Conservation (phyloP, 2,888 invertebrate species). For the Caenorhabditis drosophilae region DNA sequence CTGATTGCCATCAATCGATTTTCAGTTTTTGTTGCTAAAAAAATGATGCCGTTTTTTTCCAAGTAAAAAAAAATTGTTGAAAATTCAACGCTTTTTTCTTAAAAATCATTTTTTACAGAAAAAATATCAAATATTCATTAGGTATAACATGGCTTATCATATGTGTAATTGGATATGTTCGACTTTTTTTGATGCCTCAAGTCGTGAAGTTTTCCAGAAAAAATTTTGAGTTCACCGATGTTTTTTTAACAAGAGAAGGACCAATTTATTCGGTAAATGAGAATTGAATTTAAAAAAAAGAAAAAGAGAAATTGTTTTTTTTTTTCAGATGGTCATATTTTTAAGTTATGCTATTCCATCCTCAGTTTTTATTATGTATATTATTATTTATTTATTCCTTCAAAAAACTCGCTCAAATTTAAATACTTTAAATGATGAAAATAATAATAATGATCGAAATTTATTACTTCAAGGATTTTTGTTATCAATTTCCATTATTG, state of each 20-base stretch:
- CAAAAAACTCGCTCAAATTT: not conserved
- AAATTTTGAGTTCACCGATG: constrained; percentile 2
- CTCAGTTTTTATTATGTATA: not conserved
- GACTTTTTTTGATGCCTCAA: not conserved
- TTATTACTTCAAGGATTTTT: constrained; percentile 6
- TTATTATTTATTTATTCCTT: constrained; percentile 1
- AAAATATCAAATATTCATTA: constrained; percentile 5
- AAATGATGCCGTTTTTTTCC: not conserved
- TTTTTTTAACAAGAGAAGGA: not conserved
- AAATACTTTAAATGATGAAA: not conserved
- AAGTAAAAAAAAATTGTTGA: not conserved
- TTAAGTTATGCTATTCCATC: not conserved
- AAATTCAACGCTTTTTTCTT: not conserved
- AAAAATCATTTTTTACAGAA: not conserved
- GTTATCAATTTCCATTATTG: not conserved
- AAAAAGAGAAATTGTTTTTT: too few species aligned
- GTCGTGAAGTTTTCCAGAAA: not conserved
- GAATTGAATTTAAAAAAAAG: not conserved
- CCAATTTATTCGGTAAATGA: not conserved
- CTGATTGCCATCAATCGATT: constrained; percentile 7
- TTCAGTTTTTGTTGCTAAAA: constrained; percentile 3
- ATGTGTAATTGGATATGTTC: not conserved
- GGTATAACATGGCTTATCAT: not conserved
- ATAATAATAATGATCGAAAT: not conserved
- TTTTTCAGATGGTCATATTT: not conserved